Base-by-base conservation (phyloP, 2,888 invertebrate species). In the Nymphalis c-album region DNA sequence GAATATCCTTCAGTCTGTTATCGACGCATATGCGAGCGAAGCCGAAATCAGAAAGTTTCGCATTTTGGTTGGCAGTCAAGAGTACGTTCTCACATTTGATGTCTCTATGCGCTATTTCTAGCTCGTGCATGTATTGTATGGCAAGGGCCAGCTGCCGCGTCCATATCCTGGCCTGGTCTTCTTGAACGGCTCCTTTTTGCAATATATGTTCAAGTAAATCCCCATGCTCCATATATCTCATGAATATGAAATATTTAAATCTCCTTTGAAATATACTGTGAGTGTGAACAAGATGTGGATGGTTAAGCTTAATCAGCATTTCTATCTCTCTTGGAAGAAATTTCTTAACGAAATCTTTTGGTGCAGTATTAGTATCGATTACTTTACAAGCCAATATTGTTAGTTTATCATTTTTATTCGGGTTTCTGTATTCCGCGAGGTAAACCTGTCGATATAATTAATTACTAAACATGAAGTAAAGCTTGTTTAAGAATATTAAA, bases 1-100 rank as follows among this genome's bases (percentile, higher is more conserved):
- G 87, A 18, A 95, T 83, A 40, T 91, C 88, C 65, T 81, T 85
- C 53, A 85, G 78, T 65, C 83, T 82, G 60, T 86, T 85, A 73
- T 93, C 90, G 20, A 93, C 84, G 73, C 90, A 90, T 58, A 78
- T 73, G 7, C 93, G 93, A 0, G 97, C 94, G 82, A 97, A 97
- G 4, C 97, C 97, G 79, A 97, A 97, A 85, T 97, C 97, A 0
- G 96, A 95, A 22, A 96, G 81, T 82, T 97, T 97, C 5, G 96
- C 93, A 78, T 96, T 96, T 80, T 95, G 95, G 78, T 95, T 95
- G 13, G 92, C 91, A 0, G 96, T 95, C 8, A 96, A 88, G 2
- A 96, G 86, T n/a, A 96, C 94, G 80, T 97, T 97, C 86, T 97
- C 97, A 80, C 97, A 97, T 85, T 97, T 97, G 67, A 97, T 93